phyloP scores from a whole-genome alignment of 2,888 invertebrate genomes.

The Pachymerium ferrugineum region DNA sequence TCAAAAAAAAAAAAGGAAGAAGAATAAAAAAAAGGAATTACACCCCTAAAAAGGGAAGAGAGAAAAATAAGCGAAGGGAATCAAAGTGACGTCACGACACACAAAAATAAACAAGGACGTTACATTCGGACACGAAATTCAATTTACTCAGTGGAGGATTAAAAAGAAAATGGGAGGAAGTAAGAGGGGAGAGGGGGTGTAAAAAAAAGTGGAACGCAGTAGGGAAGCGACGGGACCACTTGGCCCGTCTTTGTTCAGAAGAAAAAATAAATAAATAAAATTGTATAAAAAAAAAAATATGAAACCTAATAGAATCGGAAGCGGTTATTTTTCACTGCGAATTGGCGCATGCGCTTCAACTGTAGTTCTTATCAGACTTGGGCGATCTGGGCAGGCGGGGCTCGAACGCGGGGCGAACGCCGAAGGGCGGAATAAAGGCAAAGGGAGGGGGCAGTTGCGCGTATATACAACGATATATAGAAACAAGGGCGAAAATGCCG shows the following conservation, averaged over 20 bases:
- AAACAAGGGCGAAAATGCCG: background rate
- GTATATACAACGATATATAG: background rate
- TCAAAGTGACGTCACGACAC: constrained; percentile 19
- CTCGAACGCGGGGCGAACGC: constrained; percentile 22
- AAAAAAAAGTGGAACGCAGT: background rate
- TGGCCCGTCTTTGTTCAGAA: constrained; percentile 15
- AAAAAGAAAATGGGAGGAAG: background rate
- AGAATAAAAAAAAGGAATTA: background rate
- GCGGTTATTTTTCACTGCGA: constrained; percentile 27
- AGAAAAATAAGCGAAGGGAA: constrained; percentile 18
- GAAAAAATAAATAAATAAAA: background rate
- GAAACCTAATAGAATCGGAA: constrained; percentile 27
- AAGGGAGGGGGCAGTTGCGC: background rate
- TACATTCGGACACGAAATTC: constrained; percentile 19
- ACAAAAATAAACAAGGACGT: constrained; percentile 13
- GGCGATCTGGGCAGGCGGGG: constrained; percentile 19
- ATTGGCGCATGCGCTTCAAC: constrained; percentile 24
- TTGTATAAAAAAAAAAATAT: background rate
- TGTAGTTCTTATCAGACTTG: background rate
- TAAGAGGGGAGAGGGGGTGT: background rate
- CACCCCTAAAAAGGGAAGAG: background rate
- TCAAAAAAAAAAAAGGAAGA: background rate
- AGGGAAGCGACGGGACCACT: constrained; percentile 5
- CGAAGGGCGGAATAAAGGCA: background rate
- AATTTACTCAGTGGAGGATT: constrained; percentile 15